phyloP scores from a whole-genome alignment of 2,113 vertebrate genomes.

The Rhea pennata region DNA sequence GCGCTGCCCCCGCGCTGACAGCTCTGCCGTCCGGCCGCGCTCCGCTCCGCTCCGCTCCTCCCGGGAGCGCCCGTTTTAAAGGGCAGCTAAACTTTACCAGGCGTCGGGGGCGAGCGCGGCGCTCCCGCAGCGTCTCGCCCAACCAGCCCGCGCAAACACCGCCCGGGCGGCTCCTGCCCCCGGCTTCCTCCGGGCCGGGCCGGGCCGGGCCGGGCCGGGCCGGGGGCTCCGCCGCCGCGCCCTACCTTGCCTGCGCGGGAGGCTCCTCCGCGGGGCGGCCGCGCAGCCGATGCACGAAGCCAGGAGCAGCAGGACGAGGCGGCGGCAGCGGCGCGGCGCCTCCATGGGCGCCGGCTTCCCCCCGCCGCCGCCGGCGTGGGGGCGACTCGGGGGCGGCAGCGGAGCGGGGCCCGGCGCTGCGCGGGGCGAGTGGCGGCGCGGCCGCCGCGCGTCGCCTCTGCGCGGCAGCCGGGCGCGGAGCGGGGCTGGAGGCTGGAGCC shows the following conservation, averaged over 20 bases:
- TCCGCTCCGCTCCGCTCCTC: rapidly evolving
- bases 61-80: neutral
- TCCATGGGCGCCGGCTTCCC: constrained; percentile 76
- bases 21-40: no score
- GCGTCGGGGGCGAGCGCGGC: rapidly evolving
- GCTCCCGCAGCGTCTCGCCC: no score
- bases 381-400: no score
- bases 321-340: constrained; percentile 48
- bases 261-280: constrained; percentile 69
- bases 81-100: neutral
- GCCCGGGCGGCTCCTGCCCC: no score
- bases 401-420: neutral
- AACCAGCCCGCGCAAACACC: no score
- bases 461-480: neutral
- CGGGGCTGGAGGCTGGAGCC: neutral
- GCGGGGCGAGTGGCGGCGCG: neutral
- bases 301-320: constrained; percentile 76
- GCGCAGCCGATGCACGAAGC: constrained; percentile 68
- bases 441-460: neutral
- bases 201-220: neutral
- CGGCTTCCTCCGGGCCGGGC: no score
- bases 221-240: neutral
- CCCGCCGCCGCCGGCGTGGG: neutral
- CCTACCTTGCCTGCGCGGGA: constrained; percentile 85
- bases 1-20: no score